These are phyloP conservation scores for Tiaroga cobitis DNA, from an alignment of 2,797 vertebrate species.

Conservation along the genomic window DNA sequence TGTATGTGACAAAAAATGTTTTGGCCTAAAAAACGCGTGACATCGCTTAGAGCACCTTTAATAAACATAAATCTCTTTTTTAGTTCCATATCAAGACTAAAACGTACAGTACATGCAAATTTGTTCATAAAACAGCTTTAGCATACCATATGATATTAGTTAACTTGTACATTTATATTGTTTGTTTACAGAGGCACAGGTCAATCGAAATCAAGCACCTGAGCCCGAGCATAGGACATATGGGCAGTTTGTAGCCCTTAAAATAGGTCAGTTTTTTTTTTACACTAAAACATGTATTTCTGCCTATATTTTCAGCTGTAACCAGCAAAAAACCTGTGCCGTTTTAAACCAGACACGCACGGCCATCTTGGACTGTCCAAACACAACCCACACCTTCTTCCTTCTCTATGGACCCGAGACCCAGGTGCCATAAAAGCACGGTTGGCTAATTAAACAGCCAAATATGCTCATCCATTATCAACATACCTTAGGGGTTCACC, in stretches of 20 bases:
- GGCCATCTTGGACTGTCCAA: not conserved
- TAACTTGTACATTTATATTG: not conserved
- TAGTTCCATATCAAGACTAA: not conserved
- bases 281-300: not conserved
- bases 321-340: conserved; percentile 4
- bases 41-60: too few relatives aligned
- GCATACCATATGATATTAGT: not conserved
- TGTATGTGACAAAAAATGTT: too few relatives aligned
- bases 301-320: conserved; percentile 14
- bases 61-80: not conserved
- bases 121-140: not conserved
- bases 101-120: not conserved
- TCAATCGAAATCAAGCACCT: conserved; percentile 19
- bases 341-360: conserved; percentile 14
- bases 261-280: conserved; percentile 1
- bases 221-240: not conserved
- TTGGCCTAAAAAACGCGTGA: too few relatives aligned
- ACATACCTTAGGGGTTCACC: conserved; percentile 48
- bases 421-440: conserved; percentile 50
- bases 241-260: not conserved
- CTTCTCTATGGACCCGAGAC: conserved; percentile 29
- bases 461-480: conserved; percentile 57
- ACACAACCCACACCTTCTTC: not conserved
- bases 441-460: conserved; percentile 59
- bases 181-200: conserved; percentile 2